Evolutionary conservation across 1,140 invertebrate species (phyloP).

Genomic region (Holcopasites calliopsidis): DNA sequence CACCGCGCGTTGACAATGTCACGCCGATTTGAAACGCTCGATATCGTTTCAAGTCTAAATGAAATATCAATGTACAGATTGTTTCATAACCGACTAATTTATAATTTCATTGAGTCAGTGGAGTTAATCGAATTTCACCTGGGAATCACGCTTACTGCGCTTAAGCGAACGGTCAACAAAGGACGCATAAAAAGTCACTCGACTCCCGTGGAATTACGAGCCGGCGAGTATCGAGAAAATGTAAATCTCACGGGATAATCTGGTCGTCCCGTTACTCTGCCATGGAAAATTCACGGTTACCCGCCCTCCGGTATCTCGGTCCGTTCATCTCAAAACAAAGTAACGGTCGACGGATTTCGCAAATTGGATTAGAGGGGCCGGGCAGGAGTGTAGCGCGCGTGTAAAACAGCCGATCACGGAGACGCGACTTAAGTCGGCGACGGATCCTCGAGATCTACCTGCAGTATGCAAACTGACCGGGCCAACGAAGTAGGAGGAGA

Average conservation of each 20-base stretch:
- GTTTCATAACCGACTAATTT: too few species aligned
- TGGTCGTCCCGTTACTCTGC: too few species aligned
- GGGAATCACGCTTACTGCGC: too few species aligned
- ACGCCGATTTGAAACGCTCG: background rate
- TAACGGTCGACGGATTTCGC: slow-evolving; percentile 28
- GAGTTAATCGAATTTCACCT: too few species aligned
- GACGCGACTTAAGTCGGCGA: background rate
- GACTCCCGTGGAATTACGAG: too few species aligned
- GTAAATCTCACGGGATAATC: too few species aligned
- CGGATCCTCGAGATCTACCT: background rate
- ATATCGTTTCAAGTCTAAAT: too few species aligned
- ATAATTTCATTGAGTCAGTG: too few species aligned
- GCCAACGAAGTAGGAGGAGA: background rate
- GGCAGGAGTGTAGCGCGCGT: background rate
- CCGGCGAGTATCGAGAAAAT: too few species aligned
- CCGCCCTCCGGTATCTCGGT: background rate
- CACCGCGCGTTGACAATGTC: background rate
- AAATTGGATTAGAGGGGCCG: slow-evolving; percentile 40
- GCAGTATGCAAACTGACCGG: slow-evolving; percentile 26
- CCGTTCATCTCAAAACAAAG: slow-evolving; percentile 4
- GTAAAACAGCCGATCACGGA: slow-evolving; percentile 34
- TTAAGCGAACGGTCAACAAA: too few species aligned
- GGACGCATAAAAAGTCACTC: too few species aligned
- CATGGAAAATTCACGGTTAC: slow-evolving; percentile 17
- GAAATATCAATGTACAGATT: too few species aligned